These are phyloP conservation scores for Falco cherrug DNA, from an alignment of 2,797 vertebrate genomes.

Conservation along the genomic window DNA sequence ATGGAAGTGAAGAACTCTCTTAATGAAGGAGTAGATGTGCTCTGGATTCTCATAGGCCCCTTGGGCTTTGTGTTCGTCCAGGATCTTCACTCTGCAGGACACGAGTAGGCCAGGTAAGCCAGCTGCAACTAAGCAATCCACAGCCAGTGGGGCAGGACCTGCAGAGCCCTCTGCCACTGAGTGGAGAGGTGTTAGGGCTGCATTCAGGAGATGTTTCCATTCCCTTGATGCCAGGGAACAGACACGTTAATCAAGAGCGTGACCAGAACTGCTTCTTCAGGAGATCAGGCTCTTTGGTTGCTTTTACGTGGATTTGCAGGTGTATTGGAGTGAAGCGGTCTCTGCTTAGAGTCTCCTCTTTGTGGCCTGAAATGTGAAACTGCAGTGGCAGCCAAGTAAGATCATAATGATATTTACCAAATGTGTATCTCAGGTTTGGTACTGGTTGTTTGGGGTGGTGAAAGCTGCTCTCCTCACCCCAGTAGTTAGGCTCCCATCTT, in stretches of 20 bases:
- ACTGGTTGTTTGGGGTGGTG: background rate
- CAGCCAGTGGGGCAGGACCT: background rate
- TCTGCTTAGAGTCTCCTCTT: background rate
- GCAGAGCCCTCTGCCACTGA: background rate
- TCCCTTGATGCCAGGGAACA: background rate
- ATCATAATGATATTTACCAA: background rate
- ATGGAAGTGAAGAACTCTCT: conserved; percentile 1
- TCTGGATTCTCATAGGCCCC: conserved; percentile 3
- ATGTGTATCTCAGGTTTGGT: background rate
- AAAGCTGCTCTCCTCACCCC: background rate
- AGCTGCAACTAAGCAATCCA: background rate
- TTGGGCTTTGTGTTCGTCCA: background rate
- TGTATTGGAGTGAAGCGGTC: background rate
- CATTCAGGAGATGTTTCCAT: background rate
- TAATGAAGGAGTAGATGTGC: conserved; percentile 12
- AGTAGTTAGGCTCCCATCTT: background rate
- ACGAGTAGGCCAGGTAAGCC: background rate
- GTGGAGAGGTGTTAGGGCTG: background rate
- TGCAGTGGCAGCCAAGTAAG: background rate
- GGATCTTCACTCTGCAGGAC: conserved; percentile 3
- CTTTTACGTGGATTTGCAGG: background rate
- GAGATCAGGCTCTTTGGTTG: background rate
- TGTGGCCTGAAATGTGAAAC: background rate
- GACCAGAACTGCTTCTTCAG: background rate
- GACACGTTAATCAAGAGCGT: background rate